Percentiles rank a stretch among this genome's conserved stretches.
Conservation (phyloP, 1,140 invertebrate genomes). For the Phthorimaea operculella region DNA sequence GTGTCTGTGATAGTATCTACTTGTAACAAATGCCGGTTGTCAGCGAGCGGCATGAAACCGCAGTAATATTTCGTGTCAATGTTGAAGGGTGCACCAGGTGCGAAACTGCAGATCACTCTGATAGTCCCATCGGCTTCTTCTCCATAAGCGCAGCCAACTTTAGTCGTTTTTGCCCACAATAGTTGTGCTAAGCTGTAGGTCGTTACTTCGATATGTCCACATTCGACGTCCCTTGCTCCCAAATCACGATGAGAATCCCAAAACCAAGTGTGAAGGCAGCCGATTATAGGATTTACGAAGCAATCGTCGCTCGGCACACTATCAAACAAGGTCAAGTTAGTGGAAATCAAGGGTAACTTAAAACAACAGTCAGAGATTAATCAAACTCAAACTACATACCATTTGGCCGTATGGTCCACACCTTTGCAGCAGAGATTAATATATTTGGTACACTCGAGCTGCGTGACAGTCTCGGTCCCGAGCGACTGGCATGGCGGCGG, state of each 20-base stretch:
- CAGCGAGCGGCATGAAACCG: slow-evolving; percentile 38
- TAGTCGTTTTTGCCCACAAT: slow-evolving; percentile 46
- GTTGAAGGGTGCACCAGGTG: slow-evolving; percentile 46
- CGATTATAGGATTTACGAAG: slow-evolving; percentile 39
- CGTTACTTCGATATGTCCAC: slow-evolving; percentile 34
- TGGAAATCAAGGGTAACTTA: no score
- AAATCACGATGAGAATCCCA: slow-evolving; percentile 35
- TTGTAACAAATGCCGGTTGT: slow-evolving; percentile 4
- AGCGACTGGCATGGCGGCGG: slow-evolving; percentile 47
- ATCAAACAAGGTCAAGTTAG: slow-evolving; percentile 14
- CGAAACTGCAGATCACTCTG: slow-evolving; percentile 52
- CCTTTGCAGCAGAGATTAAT: slow-evolving; percentile 33
- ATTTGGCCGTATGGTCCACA: not conserved
- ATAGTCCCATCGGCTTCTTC: slow-evolving; percentile 31
- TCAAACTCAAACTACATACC: not conserved
- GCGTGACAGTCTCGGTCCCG: slow-evolving; percentile 32
- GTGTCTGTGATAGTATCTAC: not conserved
- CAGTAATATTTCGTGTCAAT: slow-evolving; percentile 43
- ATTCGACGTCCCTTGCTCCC: slow-evolving; percentile 33
- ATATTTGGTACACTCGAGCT: slow-evolving; percentile 54
- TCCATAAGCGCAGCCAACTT: slow-evolving; percentile 54
- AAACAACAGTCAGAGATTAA: no score
- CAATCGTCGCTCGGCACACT: slow-evolving; percentile 47
- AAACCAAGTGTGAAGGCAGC: slow-evolving; percentile 54
- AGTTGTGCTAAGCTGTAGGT: slow-evolving; percentile 47